A percentile compares a stretch with the other conserved stretches of the same genome.
These are phyloP conservation scores for Hyles euphorbiae DNA, from an alignment of 1,140 invertebrate genomes.

Conservation along the genomic window DNA sequence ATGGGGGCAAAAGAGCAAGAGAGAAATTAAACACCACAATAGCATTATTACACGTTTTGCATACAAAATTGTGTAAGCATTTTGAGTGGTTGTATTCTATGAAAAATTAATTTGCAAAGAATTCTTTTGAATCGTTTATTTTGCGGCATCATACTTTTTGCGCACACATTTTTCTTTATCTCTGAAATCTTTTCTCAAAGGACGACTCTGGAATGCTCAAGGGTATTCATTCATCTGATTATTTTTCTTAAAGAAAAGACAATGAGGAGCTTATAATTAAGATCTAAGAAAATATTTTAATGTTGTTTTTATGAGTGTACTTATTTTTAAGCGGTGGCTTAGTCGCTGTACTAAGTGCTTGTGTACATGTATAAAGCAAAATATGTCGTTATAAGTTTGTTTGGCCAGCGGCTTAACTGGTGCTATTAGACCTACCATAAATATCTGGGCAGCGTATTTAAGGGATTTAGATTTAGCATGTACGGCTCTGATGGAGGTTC, in stretches of 20 bases:
- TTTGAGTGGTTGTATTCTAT: constrained; percentile 8
- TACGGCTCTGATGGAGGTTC: constrained; percentile 61
- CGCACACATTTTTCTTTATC: constrained; percentile 61
- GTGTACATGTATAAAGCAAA: too few relatives aligned
- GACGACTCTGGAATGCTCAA: constrained; percentile 51
- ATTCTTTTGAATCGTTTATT: constrained; percentile 49
- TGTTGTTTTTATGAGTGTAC: neutral
- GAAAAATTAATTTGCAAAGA: constrained; percentile 29
- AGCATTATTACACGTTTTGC: too few relatives aligned
- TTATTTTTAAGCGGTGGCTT: too few relatives aligned
- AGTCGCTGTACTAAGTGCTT: too few relatives aligned
- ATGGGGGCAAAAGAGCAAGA: too few relatives aligned
- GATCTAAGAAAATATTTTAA: constrained; percentile 20
- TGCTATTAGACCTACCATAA: constrained; percentile 66
- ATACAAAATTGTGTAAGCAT: too few relatives aligned
- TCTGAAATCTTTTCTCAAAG: constrained; percentile 58
- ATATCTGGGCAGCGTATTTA: constrained; percentile 66
- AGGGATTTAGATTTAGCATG: constrained; percentile 65
- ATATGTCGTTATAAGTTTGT: too few relatives aligned
- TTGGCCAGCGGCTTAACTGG: constrained; percentile 42
- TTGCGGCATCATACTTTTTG: constrained; percentile 44
- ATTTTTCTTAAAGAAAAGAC: constrained; percentile 52
- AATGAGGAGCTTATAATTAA: constrained; percentile 44
- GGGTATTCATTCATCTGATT: constrained; percentile 64
- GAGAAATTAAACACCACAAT: too few relatives aligned